Base-by-base conservation (phyloP, 2,113 vertebrate genomes). In the Edolisoma coerulescens region DNA sequence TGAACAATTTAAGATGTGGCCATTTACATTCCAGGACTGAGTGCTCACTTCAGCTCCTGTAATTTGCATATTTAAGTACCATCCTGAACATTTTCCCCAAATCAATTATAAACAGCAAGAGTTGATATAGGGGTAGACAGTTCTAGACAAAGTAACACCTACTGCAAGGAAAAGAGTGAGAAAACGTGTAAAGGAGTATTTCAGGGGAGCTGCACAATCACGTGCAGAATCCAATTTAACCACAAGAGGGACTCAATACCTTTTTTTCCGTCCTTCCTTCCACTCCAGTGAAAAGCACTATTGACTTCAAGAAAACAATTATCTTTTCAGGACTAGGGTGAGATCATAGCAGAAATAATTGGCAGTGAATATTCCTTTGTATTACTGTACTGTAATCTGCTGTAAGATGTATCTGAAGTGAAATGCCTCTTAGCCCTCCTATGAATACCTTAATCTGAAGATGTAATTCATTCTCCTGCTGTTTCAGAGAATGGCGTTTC, bases 261-360 rank as follows among this genome's bases (percentile, higher is more conserved):
- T 9, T 63, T 35, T 45, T 53, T 75, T 27, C 30, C 2, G 3
- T 33, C 14, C 9, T 12, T 28, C 70, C 13, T 41, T 30, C n/a
- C 30, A 9, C 67, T 57, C 57, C 1, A 71, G 23, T 93, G 71
- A 95, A 93, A 96, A 89, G 65, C 82, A 49, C 79, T 92, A 95
- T 67, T 92, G 85, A 96, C 76, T 92, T 81, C 68, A 87, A 93
- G 71, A 70, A 70, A 93, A 96, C 93, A 97, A 94, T 68, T 90
- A 49, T 81, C 92, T 93, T 93, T 90, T 96, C 80, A 95, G 83
- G 37, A 82, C 69, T 30, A 75, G 85, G 42, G 54, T 96, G 96
- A 96, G 86, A 89, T 93, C 93, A 93, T 71, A 60, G 88, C 44
- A 89, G 90, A 84, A 95, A 93, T 56, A 87, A 96, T 37, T 88